Percentiles rank a stretch among this genome's conserved stretches.
phyloP scores from a whole-genome alignment of 2,113 vertebrate genomes.

The Strigops habroptila region DNA sequence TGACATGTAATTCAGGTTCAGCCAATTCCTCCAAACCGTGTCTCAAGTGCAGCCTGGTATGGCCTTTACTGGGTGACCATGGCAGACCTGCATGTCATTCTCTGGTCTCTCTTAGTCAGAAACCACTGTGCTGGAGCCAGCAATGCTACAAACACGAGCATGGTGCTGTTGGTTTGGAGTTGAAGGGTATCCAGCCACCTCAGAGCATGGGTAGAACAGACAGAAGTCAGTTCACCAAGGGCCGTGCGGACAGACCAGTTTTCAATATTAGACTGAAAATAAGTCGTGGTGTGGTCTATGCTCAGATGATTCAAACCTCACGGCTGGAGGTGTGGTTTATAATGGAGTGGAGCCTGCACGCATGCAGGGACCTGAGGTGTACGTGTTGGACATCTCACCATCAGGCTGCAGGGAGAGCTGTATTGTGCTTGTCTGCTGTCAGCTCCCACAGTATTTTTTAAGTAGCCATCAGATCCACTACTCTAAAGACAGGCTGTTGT shows the following conservation, averaged over 20 bases:
- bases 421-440: neutral
- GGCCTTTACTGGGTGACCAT: neutral
- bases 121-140: neutral
- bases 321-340: neutral
- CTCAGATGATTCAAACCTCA: neutral
- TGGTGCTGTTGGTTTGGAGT: neutral
- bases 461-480: neutral
- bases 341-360: neutral
- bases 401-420: neutral
- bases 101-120: neutral
- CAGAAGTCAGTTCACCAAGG: neutral
- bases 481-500: neutral
- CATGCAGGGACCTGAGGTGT: neutral
- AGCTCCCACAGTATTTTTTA: neutral
- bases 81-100: neutral
- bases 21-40: neutral
- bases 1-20: neutral
- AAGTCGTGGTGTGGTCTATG: neutral
- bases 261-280: neutral
- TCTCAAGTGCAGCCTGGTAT: neutral
- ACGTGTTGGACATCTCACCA: fast-evolving
- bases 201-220: fast-evolving
- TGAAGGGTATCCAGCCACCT: neutral
- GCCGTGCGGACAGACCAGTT: neutral
- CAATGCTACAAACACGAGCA: fast-evolving